These are phyloP conservation scores for Dendrolimus pini DNA, from an alignment of 2,888 invertebrate species.

Conservation along the genomic window DNA sequence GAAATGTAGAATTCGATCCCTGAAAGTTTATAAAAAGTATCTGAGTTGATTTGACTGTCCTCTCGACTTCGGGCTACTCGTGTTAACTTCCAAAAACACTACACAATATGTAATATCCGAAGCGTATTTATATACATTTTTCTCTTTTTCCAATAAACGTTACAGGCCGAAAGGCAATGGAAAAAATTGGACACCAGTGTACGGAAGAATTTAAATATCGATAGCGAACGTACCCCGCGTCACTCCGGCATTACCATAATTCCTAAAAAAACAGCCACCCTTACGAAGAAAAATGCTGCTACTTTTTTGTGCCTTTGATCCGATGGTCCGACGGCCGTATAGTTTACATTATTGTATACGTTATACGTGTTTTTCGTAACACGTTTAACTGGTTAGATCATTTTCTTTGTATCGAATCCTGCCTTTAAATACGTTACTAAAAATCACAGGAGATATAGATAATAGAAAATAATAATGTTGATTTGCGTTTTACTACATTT, in stretches of 20 bases:
- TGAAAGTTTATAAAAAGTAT: too few species aligned
- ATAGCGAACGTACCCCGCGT: constrained; percentile 51
- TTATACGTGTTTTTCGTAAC: neutral
- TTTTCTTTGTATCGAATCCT: neutral
- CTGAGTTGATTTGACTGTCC: too few species aligned
- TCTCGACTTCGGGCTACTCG: too few species aligned
- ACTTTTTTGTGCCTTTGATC: constrained; percentile 50
- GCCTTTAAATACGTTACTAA: too few species aligned
- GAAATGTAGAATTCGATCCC: too few species aligned
- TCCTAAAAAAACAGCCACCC: constrained; percentile 60
- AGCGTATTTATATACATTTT: neutral
- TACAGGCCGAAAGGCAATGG: constrained; percentile 19
- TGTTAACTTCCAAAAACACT: too few species aligned
- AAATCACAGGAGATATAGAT: too few species aligned
- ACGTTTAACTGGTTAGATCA: neutral
- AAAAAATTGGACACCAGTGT: constrained; percentile 43
- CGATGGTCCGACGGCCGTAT: constrained; percentile 26
- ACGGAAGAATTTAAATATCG: constrained; percentile 63
- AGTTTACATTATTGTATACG: constrained; percentile 27
- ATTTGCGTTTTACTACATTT: too few species aligned
- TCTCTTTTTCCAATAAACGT: neutral
- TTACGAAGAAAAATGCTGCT: constrained; percentile 36
- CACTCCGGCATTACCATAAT: constrained; percentile 66
- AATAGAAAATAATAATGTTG: too few species aligned
- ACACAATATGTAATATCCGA: too few species aligned